Evolutionary conservation across 2,797 vertebrate genomes (phyloP), one percentile per base, ranked within the genome.

Genomic region (Tenualosa ilisha): DNA sequence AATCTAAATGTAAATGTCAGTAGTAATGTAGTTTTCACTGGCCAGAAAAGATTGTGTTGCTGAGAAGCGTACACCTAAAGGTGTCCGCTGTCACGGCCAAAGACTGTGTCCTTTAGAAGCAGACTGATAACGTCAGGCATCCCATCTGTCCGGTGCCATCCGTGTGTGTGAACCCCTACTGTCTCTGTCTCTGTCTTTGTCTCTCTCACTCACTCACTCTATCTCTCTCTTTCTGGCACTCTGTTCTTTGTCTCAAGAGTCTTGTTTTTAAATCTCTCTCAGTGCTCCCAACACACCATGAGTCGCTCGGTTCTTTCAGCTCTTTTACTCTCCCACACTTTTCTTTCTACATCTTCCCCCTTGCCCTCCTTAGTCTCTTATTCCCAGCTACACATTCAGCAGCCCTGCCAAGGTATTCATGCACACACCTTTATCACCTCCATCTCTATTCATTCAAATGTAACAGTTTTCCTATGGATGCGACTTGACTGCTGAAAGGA

Each of bases 81-180:
- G 72, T 79, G 72, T 79, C 72, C 8, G 17, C 72, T 79, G 72
- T 79, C 72, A 46, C 6, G 72, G 72, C 72, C 40, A 8, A 40
- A n/a, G 72, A 5, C 72, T 0, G 12, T 43, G 72, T 79, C 72
- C 72, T 79, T 79, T 79, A 79, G 46, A 79, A 22, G 72, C 72
- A 79, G 72, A 37, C 68, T 40, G 68, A 46, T 79, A 79, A 79
- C 22, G 72, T 79, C 72, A 46, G 8, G 37, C 17, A 8, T 43
- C 72, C 72, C 72, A 79, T 79, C 72, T 79, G 72, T 79, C 72
- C 6, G 1, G 40, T 46, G 17, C 40, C 72, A 79, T 46, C 72
- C 37, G 40, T 79, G 72, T 22, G 54, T 56, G 54, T 20, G 17
- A 72, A 20, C 31, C 68, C 13, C 68, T 4, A 26, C 68, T 15